A percentile compares a stretch with the other conserved stretches of the same genome.
These are phyloP conservation scores for Calycopis cecrops DNA, from an alignment of 1,140 invertebrate species.

Conservation along the genomic window DNA sequence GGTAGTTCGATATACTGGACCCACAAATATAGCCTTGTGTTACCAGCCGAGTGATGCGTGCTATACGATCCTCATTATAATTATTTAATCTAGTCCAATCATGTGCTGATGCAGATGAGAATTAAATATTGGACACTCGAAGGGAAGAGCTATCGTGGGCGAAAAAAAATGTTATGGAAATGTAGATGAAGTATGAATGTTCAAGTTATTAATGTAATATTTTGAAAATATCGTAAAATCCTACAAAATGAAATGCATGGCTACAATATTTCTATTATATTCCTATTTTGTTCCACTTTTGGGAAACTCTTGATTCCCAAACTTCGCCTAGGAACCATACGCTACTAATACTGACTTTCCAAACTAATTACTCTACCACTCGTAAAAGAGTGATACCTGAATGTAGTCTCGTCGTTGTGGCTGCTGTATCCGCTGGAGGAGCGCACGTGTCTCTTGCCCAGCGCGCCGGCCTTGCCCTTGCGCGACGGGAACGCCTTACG, in stretches of 20 bases:
- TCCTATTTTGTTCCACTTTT: too few relatives aligned
- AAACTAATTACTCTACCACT: too few relatives aligned
- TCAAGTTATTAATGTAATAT: too few relatives aligned
- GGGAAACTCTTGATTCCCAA: too few relatives aligned
- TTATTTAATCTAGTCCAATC: too few relatives aligned
- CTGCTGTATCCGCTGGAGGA: constrained; percentile 85
- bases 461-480: constrained; percentile 77
- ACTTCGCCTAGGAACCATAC: too few relatives aligned
- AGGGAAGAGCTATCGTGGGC: background rate
- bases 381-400: constrained; percentile 73
- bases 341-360: too few relatives aligned
- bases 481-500: constrained; percentile 80
- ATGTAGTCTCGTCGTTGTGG: constrained; percentile 88
- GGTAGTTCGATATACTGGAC: constrained; percentile 82
- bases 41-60: constrained; percentile 13
- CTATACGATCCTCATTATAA: background rate
- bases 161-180: too few relatives aligned
- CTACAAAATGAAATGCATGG: too few relatives aligned
- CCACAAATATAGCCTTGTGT: constrained; percentile 26
- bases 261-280: too few relatives aligned
- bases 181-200: too few relatives aligned
- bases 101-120: background rate
- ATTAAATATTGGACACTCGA: constrained; percentile 6
- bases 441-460: constrained; percentile 79
- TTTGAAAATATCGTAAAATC: too few relatives aligned